Conservation (phyloP, 2,888 invertebrate species). For the Auanema freiburgensis region DNA sequence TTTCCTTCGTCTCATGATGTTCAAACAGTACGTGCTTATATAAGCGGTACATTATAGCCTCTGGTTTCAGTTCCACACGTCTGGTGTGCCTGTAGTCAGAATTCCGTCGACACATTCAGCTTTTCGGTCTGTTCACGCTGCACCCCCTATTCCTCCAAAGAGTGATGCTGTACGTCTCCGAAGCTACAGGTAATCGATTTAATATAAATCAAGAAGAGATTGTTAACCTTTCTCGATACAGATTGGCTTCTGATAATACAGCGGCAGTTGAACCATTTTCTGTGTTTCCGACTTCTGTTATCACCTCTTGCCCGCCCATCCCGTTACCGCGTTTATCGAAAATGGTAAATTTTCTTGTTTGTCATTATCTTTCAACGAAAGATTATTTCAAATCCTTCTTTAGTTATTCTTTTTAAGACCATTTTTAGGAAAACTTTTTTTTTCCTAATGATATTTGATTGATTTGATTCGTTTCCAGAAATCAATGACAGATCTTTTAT, state of each 20-base stretch:
- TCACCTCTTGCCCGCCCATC: slow-evolving; percentile 1
- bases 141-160: neutral
- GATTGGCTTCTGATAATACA: no score
- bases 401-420: no score
- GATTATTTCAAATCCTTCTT: no score
- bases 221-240: no score
- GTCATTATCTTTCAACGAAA: neutral
- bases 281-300: slow-evolving; percentile 1
- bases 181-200: neutral
- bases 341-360: slow-evolving; percentile 3
- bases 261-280: neutral
- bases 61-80: neutral
- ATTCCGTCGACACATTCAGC: slow-evolving; percentile 4
- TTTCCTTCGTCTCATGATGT: no score
- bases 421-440: slow-evolving; percentile 1
- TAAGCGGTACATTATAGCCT: no score
- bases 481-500: neutral
- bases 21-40: no score
- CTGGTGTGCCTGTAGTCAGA: slow-evolving; percentile 1
- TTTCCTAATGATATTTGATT: neutral
- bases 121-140: neutral
- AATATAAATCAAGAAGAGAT: no score
- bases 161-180: neutral
- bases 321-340: slow-evolving; percentile 1
- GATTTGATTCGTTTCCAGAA: slow-evolving; percentile 2